Percentiles rank a stretch among this genome's conserved stretches.
Conservation (phyloP, 2,113 vertebrate species). For the Carassius auratus region DNA sequence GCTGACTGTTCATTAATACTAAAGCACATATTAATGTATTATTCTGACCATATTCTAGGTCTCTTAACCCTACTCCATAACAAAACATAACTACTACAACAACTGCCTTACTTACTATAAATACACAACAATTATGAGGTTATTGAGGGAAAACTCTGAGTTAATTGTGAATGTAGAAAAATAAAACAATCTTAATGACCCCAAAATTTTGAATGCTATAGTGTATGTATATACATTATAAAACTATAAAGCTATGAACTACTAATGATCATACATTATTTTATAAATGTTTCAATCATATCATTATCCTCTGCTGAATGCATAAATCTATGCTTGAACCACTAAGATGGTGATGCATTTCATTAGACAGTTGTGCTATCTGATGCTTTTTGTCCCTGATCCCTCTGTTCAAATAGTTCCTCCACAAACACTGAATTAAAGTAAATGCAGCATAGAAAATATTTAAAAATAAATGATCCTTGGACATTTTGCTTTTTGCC, state of each 20-base stretch:
- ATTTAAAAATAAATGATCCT: neutral
- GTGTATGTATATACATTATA: neutral
- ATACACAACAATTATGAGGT: too few species aligned
- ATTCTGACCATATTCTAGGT: too few species aligned
- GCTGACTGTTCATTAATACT: too few species aligned
- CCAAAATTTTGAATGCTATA: neutral
- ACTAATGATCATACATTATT: neutral
- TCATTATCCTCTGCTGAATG: neutral
- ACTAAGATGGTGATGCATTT: neutral
- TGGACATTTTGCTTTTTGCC: neutral
- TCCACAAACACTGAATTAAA: neutral
- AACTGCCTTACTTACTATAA: too few species aligned
- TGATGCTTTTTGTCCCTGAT: neutral
- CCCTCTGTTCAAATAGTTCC: neutral
- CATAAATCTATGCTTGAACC: neutral
- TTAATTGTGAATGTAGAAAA: too few species aligned
- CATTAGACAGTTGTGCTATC: neutral
- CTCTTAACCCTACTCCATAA: too few species aligned
- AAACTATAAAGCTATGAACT: neutral
- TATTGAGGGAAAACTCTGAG: too few species aligned
- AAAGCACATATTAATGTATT: too few species aligned
- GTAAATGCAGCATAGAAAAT: constrained; percentile 5
- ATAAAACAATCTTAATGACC: neutral
- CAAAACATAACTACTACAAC: too few species aligned
- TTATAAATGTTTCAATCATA: too few species aligned